Percentiles rank a stretch among this genome's conserved stretches.
These are phyloP conservation scores for Drosophila nebulosa DNA, from an alignment of 1,140 invertebrate species.

Conservation along the genomic window DNA sequence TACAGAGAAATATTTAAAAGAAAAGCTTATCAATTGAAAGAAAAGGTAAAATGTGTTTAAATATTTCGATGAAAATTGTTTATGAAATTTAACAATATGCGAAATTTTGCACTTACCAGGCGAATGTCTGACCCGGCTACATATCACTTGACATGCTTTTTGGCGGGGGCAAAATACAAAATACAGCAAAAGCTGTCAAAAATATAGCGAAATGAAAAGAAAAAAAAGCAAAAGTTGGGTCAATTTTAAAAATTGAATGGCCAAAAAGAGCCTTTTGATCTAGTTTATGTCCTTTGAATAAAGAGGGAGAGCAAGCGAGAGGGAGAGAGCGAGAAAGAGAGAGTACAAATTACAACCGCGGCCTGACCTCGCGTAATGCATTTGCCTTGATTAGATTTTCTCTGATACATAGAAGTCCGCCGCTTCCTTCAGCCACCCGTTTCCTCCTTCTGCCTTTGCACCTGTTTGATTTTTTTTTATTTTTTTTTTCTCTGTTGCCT, in stretches of 20 bases:
- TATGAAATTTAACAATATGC: too few species aligned
- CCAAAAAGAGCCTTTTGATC: neutral
- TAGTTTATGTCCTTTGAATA: constrained; percentile 8
- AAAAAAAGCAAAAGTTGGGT: neutral
- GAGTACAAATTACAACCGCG: constrained; percentile 4
- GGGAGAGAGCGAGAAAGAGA: too few species aligned
- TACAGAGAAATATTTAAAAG: too few species aligned
- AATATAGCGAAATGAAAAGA: neutral
- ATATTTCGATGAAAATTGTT: too few species aligned
- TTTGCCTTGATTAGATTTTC: constrained; percentile 69
- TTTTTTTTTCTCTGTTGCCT: neutral
- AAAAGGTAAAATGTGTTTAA: too few species aligned
- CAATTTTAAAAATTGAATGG: neutral
- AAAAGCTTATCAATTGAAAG: too few species aligned
- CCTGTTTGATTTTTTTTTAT: too few species aligned
- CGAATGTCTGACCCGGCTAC: too few species aligned
- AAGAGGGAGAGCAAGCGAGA: too few species aligned
- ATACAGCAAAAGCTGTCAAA: neutral
- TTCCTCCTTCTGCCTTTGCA: neutral
- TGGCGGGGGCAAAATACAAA: neutral
- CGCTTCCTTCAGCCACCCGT: neutral
- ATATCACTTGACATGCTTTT: neutral
- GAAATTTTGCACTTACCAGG: too few species aligned
- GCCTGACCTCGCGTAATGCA: constrained; percentile 57
- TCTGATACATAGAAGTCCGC: neutral